Evolutionary conservation across 53 echinoderm and acorn worm species (phyloP), one percentile per base, ranked within the genome.

Genomic region (Hippasteria phrygiana): DNA sequence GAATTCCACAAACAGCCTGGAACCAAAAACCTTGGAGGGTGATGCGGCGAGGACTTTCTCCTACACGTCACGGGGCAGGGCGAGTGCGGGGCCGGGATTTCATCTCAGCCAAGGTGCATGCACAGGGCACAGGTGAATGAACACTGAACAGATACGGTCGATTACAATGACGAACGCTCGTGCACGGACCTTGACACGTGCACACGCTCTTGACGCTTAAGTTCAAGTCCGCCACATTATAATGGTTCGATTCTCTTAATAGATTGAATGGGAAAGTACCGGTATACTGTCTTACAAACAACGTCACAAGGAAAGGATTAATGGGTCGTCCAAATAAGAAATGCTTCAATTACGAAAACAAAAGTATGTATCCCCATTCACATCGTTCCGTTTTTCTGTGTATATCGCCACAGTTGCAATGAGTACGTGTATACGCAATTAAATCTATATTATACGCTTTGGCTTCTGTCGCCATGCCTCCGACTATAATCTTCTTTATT

Each of bases 11-110:
- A 82, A 66, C 47, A 66, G 82, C 47, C 82, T 24, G 20, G 14
- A 82, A 46, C 47, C 64, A 75, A 50, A 75, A 82, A 65, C 82
- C 82, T 82, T 82, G 82, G 20, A 82, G 73, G 82, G 42, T 43
- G 82, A 65, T 40, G 34, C 43, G n/a, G 20, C 32, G 43, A 37
- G 42, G 39, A 22, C 27, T 17, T 28, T n/a, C n/a, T n/a, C 33
- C 35, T 40, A 4, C 28, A 31, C 34, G 22, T 16, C 26, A 17
- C 69, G 37, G 26, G 69, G 69, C 36, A 11, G 34, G 69, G 69
- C 35, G 59, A 33, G 3, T 63, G 26, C 31, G 37, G 36, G 10
- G 14, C 16, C 33, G 36, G 69, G 16, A 10, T 1, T 31, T 29
- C 34, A 65, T 10, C 8, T 48, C 8, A 48, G 48, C 14, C 48